Evolutionary conservation across 2,113 vertebrate species (phyloP).

Genomic region (Vulpes vulpes): DNA sequence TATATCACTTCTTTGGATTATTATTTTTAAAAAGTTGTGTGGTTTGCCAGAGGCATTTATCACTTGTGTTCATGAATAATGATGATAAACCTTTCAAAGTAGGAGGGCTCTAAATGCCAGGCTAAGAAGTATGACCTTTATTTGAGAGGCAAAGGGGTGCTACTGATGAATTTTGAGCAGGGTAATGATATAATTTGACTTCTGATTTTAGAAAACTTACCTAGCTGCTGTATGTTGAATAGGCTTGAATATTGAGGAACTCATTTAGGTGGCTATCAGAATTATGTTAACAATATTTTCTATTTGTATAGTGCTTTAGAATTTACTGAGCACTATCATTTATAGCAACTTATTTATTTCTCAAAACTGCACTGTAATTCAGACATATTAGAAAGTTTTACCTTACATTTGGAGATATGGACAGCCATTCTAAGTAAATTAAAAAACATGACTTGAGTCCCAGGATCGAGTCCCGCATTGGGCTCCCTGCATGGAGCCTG

Average conservation of each 20-base stretch:
- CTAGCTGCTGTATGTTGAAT: not conserved
- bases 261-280: not conserved
- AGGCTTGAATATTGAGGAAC: not conserved
- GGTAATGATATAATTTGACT: not conserved
- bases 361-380: not conserved
- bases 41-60: conserved; percentile 51
- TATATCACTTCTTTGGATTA: not conserved
- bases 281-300: conserved; percentile 15
- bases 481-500: no score
- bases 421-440: not conserved
- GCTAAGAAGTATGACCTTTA: conserved; percentile 48
- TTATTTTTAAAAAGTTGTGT: not conserved
- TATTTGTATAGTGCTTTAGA: not conserved
- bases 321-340: not conserved
- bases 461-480: no score
- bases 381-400: not conserved
- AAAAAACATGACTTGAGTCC: not conserved
- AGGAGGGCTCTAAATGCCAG: conserved; percentile 30
- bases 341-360: conserved; percentile 44
- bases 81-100: conserved; percentile 60
- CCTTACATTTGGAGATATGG: not conserved
- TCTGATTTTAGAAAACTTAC: conserved; percentile 34
- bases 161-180: conserved; percentile 59
- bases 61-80: conserved; percentile 56
- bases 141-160: not conserved